Percentiles rank a stretch among this genome's conserved stretches.
Evolutionary conservation across 2,113 vertebrate genomes (phyloP).

Genomic region (Neomonachus schauinslandi): DNA sequence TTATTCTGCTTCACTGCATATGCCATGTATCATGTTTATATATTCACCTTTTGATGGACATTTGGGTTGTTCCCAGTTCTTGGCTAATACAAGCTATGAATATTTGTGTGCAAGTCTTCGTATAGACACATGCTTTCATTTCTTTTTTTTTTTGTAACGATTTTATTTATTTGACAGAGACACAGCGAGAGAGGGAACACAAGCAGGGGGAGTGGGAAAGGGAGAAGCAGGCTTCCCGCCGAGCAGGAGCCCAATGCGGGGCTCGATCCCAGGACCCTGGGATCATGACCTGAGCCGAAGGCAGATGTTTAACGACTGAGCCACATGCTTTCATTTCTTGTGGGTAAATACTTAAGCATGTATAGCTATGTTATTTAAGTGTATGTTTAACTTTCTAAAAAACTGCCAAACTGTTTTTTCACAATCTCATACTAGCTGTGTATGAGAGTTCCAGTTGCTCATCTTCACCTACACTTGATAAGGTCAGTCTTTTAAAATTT

Average conservation of each 20-base stretch:
- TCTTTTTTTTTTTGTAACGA: no score
- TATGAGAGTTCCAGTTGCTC: background rate
- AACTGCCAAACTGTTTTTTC: background rate
- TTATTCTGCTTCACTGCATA: background rate
- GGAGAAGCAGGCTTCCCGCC: no score
- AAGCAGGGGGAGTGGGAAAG: no score
- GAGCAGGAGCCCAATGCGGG: no score
- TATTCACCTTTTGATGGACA: background rate
- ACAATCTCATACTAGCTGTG: background rate
- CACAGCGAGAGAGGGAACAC: no score
- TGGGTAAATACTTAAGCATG: background rate
- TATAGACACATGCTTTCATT: background rate
- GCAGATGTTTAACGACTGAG: no score
- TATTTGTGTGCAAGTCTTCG: background rate
- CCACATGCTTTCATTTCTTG: background rate
- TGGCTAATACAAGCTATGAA: background rate
- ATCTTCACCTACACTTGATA: background rate
- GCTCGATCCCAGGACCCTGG: no score
- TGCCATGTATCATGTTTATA: background rate
- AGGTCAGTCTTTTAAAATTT: background rate
- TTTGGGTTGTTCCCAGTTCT: background rate
- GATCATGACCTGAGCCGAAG: no score
- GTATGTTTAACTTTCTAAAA: background rate
- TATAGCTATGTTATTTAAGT: background rate
- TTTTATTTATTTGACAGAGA: no score